Evolutionary conservation across 2,888 invertebrate species (phyloP), one percentile per base, ranked within the genome.

Genomic region (Amblyjoppa fuscipennis): DNA sequence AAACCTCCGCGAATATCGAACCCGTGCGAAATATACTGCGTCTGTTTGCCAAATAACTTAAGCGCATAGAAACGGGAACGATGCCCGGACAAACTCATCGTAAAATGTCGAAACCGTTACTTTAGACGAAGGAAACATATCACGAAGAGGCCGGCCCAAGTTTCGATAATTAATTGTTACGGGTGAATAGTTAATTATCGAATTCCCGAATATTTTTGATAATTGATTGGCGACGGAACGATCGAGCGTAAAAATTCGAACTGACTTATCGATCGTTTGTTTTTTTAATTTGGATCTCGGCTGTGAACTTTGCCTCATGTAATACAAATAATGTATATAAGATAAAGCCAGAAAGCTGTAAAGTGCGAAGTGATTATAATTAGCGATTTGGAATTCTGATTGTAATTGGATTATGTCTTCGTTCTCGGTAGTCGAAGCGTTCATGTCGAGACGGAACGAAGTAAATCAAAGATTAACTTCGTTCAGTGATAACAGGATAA

Each of bases 31-130:
- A 66, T 77, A 53, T 53, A 68, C 53, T 4, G 38, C 28, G 68
- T 41, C 13, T 68, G 68, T 77, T 68, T 77, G 28, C 53, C 66
- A 53, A 77, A 77, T 34, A 53, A 53, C 64, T 77, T 68, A 16
- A 28, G 64, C 16, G 28, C 68, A 61, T 38, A 9, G 9, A 25
- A 56, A 20, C 41, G 64, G 28, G 75, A 45, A 53, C 25, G 41
- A 53, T 41, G 53, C 28, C 25, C 25, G 53, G n/a, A 53, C n/a
- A 51, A 53, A 66, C 53, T 49, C 11, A 28, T 11, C 66, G 68
- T 53, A 25, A 25, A 53, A 41, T 25, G 51, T 56, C 53, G 38
- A 4, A 53, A 77, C 77, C 77, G 68, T 77, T 77, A 77, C 0
- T 9, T 16, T 16, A n/a, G 28, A 53, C 25, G 64, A 64, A 34